Conservation (phyloP, 1,140 invertebrate genomes). For the Oryzaephilus surinamensis region DNA sequence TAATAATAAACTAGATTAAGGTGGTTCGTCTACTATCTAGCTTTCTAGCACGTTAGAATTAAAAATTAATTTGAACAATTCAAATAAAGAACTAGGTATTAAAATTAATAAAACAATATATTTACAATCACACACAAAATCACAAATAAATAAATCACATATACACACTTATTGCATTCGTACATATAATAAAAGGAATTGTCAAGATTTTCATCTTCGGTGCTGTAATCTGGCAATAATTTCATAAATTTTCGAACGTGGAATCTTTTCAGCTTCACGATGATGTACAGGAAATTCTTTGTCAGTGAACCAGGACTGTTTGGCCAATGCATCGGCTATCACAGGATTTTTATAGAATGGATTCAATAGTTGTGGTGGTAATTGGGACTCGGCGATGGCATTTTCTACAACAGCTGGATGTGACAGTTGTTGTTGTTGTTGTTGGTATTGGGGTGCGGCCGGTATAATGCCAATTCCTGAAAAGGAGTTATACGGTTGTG, state of each 20-base stretch:
- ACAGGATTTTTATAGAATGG: constrained; percentile 66
- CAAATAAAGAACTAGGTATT: too few species aligned
- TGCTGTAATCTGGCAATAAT: constrained; percentile 39
- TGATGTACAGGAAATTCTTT: constrained; percentile 64
- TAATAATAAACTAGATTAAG: too few species aligned
- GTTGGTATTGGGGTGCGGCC: constrained; percentile 2
- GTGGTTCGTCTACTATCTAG: too few species aligned
- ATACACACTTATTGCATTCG: not conserved
- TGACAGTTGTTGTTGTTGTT: constrained; percentile 22
- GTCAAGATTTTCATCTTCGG: not conserved
- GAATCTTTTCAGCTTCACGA: constrained; percentile 67
- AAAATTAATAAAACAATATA: constrained; percentile 1
- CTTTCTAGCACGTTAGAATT: too few species aligned
- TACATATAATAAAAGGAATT: not conserved
- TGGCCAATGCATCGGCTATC: constrained; percentile 56
- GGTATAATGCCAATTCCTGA: not conserved
- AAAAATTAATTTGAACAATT: too few species aligned
- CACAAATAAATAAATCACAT: not conserved
- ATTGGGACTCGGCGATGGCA: constrained; percentile 44
- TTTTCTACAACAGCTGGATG: constrained; percentile 51
- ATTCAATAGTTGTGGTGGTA: constrained; percentile 52
- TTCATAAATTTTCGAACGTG: constrained; percentile 59
- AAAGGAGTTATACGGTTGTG: not conserved
- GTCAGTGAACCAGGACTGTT: constrained; percentile 61
- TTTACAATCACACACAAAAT: not conserved